Base-by-base conservation (phyloP, 1,140 invertebrate genomes). In the Dendrolimus kikuchii region DNA sequence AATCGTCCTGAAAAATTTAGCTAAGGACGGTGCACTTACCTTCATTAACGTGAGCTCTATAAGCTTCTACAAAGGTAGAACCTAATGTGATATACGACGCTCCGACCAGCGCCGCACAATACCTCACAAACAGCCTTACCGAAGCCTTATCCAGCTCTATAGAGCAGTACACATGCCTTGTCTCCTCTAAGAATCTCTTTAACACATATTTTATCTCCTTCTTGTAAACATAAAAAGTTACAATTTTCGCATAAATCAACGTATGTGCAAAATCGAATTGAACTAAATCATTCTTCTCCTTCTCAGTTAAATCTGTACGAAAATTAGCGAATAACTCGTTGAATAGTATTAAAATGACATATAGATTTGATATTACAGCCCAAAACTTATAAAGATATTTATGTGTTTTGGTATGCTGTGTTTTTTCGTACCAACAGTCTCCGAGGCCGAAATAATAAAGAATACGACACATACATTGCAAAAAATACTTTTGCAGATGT, bases 351-450 rank as follows among this genome's bases (percentile, higher is more conserved):
- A 57, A 7, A 9, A 67, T 36, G 2, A 70, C 41, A 36, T 66
- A 76, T 2, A 40, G 36, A 46, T 75, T 74, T 0, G 64, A 40
- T 4, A 68, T 38, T 5, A 66, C 5, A 5, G 40, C 47, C 68
- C 71, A 76, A 0, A 63, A 5, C 5, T 10, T 43, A 37, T 69
- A 74, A 4, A 64, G 5, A 2, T 40, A 51, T 6, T 58, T 65
- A 4, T 54, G 42, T 5, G 47, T 23, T 5, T 43, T 38, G 6
- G 47, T 56, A 2, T 40, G 50, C 36, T 57, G 9, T 4, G n/a
- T 50, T 7, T 53, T 53, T 53, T 74, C 70, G 46, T 74, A 74
- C 75, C 73, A 78, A 45, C 57, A 68, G 5, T 74, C 60, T 0
- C 68, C 73, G 5, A 71, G 54, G 0, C 75, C 75, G 5, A 74